phyloP scores from a whole-genome alignment of 2,113 vertebrate genomes.

The Nibea coibor region DNA sequence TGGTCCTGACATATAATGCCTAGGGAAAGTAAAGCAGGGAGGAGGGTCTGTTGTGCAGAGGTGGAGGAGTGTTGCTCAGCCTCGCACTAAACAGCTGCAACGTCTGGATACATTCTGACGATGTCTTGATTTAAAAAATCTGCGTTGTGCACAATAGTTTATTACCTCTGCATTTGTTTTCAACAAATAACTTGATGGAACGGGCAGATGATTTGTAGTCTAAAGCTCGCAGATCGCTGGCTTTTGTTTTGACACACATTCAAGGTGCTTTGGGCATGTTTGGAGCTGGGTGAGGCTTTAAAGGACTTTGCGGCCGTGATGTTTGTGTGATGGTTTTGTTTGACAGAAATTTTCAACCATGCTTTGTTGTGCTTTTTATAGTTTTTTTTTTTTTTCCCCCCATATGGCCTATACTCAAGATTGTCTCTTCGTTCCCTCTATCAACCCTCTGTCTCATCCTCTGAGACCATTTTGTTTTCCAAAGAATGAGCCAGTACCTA shows the following conservation, averaged over 20 bases:
- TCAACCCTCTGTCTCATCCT: not conserved
- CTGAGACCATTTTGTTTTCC: slow-evolving; percentile 17
- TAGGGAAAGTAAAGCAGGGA: slow-evolving; percentile 26
- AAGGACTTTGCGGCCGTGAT: slow-evolving; percentile 8
- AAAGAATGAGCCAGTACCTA: slow-evolving; percentile 6
- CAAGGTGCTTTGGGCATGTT: slow-evolving; percentile 7
- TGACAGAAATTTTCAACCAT: not conserved
- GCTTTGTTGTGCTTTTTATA: not conserved
- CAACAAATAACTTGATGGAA: not conserved
- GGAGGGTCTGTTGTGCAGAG: slow-evolving; percentile 25
- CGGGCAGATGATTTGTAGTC: too few species aligned
- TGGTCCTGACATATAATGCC: slow-evolving; percentile 58
- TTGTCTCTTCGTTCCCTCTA: not conserved
- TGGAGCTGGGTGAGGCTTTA: not conserved
- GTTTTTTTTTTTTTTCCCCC: not conserved
- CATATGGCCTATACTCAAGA: not conserved
- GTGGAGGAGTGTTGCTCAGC: slow-evolving; percentile 31
- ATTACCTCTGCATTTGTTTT: not conserved
- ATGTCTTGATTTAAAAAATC: not conserved
- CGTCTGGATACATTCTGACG: not conserved
- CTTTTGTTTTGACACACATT: slow-evolving; percentile 3
- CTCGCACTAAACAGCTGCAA: not conserved
- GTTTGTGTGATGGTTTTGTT: slow-evolving; percentile 16
- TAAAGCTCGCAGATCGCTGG: not conserved
- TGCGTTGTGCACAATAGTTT: not conserved